These are phyloP conservation scores for Danaus plexippus DNA, from an alignment of 1,140 invertebrate genomes.

Conservation along the genomic window DNA sequence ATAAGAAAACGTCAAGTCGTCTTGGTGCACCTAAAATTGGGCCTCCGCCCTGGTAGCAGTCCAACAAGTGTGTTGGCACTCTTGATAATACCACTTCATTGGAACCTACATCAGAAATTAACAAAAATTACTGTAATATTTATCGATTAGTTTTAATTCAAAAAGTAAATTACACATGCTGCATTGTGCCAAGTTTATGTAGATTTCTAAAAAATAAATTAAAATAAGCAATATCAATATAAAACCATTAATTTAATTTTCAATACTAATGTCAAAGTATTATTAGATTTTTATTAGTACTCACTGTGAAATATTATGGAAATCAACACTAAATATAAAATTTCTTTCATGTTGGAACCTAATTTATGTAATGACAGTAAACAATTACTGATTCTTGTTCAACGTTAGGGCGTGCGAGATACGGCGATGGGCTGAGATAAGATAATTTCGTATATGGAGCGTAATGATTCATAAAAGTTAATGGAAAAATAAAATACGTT, in stretches of 20 bases:
- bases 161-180: too few relatives aligned
- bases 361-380: conserved; percentile 18
- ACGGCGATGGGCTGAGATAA: conserved; percentile 30
- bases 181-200: too few relatives aligned
- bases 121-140: background rate
- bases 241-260: too few relatives aligned
- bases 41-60: conserved; percentile 69
- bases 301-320: conserved; percentile 11
- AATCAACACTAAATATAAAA: conserved; percentile 19
- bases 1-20: conserved; percentile 68
- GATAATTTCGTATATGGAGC: conserved; percentile 38
- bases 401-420: conserved; percentile 10
- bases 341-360: conserved; percentile 22
- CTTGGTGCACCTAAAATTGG: conserved; percentile 56
- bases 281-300: background rate
- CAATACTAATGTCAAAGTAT: too few relatives aligned
- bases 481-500: too few relatives aligned
- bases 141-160: too few relatives aligned
- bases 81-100: conserved; percentile 44
- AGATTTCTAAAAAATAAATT: too few relatives aligned
- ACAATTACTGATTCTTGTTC: conserved; percentile 17
- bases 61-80: conserved; percentile 63
- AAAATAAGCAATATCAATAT: too few relatives aligned
- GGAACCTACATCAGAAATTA: conserved; percentile 16
- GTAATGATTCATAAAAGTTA: conserved; percentile 6